Percentiles rank a stretch among this genome's conserved stretches.
phyloP scores from a whole-genome alignment of 2,797 vertebrate species.

The Rhinoraja longicauda region DNA sequence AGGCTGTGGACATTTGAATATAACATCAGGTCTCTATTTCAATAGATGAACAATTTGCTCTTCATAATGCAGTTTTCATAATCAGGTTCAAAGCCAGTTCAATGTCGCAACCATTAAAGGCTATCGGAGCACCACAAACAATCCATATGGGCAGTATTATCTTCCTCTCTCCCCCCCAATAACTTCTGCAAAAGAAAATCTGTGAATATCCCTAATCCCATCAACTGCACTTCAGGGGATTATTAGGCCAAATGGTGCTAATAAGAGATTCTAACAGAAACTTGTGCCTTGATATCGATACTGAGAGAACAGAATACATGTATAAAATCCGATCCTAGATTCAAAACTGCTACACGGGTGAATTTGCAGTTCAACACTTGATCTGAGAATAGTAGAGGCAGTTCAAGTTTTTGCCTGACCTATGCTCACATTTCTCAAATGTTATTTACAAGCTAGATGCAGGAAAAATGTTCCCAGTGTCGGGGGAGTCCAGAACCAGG shows the following conservation, averaged over 20 bases:
- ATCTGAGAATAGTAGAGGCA: neutral
- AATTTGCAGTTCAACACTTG: neutral
- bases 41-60: conserved; percentile 10
- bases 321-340: neutral
- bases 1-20: conserved; percentile 13
- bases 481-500: too few relatives aligned
- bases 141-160: neutral
- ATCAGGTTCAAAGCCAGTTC: neutral
- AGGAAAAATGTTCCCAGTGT: too few relatives aligned
- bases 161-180: neutral
- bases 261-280: neutral
- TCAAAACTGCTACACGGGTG: neutral
- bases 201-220: neutral
- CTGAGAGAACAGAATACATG: neutral
- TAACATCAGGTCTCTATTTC: neutral
- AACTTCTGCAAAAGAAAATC: neutral
- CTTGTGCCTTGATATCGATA: neutral
- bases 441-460: too few relatives aligned
- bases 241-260: neutral
- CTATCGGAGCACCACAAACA: neutral
- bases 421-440: neutral
- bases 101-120: neutral
- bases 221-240: neutral
- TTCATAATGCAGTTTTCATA: neutral
- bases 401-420: neutral